These are phyloP conservation scores for Nomada flava DNA, from an alignment of 2,888 invertebrate genomes.

Conservation along the genomic window DNA sequence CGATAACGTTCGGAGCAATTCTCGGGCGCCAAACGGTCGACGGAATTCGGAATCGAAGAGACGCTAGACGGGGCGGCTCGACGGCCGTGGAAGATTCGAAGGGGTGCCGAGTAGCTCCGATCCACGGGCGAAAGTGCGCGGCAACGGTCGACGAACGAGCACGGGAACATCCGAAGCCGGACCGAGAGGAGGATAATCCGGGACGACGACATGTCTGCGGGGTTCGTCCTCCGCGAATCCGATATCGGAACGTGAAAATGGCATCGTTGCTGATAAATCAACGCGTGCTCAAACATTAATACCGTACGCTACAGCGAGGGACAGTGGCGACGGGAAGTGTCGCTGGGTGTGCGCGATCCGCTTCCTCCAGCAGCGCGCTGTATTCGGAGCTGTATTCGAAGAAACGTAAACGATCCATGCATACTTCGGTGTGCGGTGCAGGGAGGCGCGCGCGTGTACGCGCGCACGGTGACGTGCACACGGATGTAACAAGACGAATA, in stretches of 20 bases:
- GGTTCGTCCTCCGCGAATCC: constrained; percentile 69
- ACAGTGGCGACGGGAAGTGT: constrained; percentile 32
- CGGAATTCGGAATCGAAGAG: constrained; percentile 24
- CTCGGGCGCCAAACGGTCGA: constrained; percentile 44
- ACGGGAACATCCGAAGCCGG: constrained; percentile 58
- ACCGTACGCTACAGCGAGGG: not conserved
- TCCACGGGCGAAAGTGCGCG: constrained; percentile 61
- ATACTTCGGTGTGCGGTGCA: not conserved
- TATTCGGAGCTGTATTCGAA: not conserved
- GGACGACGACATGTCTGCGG: constrained; percentile 73
- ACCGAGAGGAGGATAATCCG: constrained; percentile 24
- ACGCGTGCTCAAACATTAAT: constrained; percentile 19
- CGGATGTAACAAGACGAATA: constrained; percentile 7
- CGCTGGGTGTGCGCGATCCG: not conserved
- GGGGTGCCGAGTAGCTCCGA: constrained; percentile 69
- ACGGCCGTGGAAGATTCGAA: constrained; percentile 53
- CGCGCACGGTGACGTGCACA: not conserved
- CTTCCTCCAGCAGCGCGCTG: not conserved
- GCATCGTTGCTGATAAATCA: constrained; percentile 20
- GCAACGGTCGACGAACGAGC: constrained; percentile 41
- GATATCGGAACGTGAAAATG: constrained; percentile 20
- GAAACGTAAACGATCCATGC: not conserved
- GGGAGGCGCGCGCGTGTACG: not conserved
- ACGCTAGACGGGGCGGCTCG: not conserved
- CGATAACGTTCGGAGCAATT: constrained; percentile 48